Percentiles rank a stretch among this genome's conserved stretches.
Conservation (phyloP, 2,888 invertebrate species). For the Ditylenchus weischeri region DNA sequence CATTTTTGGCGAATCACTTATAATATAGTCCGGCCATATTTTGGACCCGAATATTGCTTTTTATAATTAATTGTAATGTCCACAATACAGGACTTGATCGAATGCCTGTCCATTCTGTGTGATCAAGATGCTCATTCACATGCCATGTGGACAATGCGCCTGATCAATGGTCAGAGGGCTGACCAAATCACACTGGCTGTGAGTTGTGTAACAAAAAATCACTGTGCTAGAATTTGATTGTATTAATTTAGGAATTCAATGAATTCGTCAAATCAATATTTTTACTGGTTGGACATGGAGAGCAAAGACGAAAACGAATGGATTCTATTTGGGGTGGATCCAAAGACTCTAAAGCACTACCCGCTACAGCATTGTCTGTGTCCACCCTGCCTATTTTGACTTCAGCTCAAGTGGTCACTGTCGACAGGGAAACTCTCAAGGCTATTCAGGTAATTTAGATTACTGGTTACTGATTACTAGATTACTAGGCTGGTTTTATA, state of each 20-base stretch:
- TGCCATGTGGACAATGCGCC: constrained; percentile 50
- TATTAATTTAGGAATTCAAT: constrained; percentile 41
- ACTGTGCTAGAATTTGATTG: constrained; percentile 18
- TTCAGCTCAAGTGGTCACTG: neutral
- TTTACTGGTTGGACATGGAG: constrained; percentile 32
- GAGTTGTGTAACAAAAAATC: neutral
- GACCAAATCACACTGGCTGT: neutral
- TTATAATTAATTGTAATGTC: too few relatives aligned
- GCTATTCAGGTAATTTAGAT: too few relatives aligned
- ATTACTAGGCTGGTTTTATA: too few relatives aligned
- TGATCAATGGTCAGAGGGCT: constrained; percentile 38
- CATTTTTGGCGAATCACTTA: too few relatives aligned
- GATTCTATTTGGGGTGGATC: constrained; percentile 3
- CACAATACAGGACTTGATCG: constrained; percentile 30
- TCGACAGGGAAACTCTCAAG: neutral
- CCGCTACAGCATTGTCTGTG: constrained; percentile 1
- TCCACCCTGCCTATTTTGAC: neutral
- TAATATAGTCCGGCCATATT: too few relatives aligned
- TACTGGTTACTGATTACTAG: too few relatives aligned
- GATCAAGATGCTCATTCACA: constrained; percentile 34
- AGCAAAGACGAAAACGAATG: constrained; percentile 6
- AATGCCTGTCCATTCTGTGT: constrained; percentile 25
- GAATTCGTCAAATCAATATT: constrained; percentile 52
- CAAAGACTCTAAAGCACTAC: neutral
- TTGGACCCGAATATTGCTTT: too few relatives aligned